Evolutionary conservation across 2,113 vertebrate genomes (phyloP).

Genomic region (Aythya baeri): DNA sequence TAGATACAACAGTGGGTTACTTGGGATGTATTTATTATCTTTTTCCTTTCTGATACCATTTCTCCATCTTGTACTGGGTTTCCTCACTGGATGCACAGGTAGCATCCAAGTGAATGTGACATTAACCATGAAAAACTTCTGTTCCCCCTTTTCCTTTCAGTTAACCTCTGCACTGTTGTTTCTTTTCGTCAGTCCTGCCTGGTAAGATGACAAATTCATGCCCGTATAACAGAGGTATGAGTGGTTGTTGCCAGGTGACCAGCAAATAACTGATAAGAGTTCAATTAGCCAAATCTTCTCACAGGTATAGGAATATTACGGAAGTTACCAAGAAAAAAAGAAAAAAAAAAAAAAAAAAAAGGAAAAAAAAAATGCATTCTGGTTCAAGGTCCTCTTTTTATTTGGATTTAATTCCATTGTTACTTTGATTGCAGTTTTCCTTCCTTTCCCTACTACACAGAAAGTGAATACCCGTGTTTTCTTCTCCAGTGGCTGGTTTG

Average conservation of each 20-base stretch:
- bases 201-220: background rate
- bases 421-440: background rate
- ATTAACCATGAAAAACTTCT: background rate
- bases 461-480: background rate
- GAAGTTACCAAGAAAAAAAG: background rate
- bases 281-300: background rate
- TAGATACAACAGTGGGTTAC: background rate
- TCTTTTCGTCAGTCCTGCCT: background rate
- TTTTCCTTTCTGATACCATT: background rate
- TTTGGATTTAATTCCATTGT: background rate
- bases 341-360: no score
- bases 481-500: rapidly evolving
- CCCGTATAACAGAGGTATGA: background rate
- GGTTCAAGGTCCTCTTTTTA: background rate
- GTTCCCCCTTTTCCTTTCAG: background rate
- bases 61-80: background rate
- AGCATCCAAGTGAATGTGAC: background rate
- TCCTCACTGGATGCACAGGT: background rate
- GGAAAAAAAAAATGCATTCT: background rate
- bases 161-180: background rate
- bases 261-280: background rate
- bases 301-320: rapidly evolving
- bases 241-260: background rate
- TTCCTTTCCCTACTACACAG: background rate
- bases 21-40: background rate